A percentile compares a stretch with the other conserved stretches of the same genome.
Conservation (phyloP, 2,888 invertebrate species). For the Branchellion lobata region DNA sequence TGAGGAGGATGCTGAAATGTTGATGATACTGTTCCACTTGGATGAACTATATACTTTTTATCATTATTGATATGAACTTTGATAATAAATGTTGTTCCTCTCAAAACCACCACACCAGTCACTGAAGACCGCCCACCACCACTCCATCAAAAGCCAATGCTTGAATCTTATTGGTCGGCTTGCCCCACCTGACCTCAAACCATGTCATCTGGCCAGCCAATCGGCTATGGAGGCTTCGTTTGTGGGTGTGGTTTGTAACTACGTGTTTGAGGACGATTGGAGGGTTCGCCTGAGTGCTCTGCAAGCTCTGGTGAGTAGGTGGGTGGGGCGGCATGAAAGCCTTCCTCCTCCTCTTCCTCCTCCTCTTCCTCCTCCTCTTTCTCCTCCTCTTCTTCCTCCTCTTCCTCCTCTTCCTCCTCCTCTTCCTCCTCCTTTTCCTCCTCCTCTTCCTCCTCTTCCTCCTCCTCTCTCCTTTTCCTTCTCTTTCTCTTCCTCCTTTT, state of each 20-base stretch:
- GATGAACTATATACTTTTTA: no score
- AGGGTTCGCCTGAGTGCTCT: neutral
- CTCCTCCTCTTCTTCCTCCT: neutral
- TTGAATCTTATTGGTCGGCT: neutral
- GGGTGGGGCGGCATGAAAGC: neutral
- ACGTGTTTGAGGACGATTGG: neutral
- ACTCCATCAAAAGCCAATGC: neutral
- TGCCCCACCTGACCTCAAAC: neutral
- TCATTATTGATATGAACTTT: no score
- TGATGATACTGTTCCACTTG: no score
- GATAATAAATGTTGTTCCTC: no score
- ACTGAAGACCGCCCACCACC: neutral
- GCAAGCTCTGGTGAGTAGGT: neutral
- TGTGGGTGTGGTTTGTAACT: neutral
- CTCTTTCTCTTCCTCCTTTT: no score
- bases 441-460: no score
- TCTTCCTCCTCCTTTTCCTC: no score
- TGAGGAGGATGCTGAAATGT: no score
- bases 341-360: neutral
- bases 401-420: no score
- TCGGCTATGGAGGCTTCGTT: neutral
- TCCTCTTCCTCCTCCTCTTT: neutral
- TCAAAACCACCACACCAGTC: no score
- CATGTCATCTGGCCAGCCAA: neutral
- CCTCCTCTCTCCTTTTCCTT: no score